A percentile compares a stretch with the other conserved stretches of the same genome.
These are phyloP conservation scores for human DNA, from an alignment of 2,113 vertebrate genomes.

Conservation along the genomic window DNA sequence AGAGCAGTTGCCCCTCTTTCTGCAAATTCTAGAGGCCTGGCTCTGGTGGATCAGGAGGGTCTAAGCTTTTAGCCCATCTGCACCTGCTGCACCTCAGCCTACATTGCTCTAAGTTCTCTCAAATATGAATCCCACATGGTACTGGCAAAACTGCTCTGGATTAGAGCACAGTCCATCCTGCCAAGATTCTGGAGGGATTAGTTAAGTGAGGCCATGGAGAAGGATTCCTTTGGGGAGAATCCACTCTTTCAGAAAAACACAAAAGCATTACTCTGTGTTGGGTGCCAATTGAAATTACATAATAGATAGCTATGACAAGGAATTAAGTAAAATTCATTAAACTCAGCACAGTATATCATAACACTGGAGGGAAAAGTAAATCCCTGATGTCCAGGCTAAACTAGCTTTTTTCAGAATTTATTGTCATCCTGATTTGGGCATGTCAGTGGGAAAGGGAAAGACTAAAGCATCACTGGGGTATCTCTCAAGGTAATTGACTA, in stretches of 20 bases:
- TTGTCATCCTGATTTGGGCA: not conserved
- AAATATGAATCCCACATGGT: not conserved
- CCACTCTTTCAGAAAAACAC: not conserved
- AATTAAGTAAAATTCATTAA: constrained; percentile 5
- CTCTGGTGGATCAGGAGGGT: not conserved
- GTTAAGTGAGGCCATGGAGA: not conserved
- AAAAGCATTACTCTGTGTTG: not conserved
- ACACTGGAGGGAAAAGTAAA: not conserved
- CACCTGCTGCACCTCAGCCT: not conserved
- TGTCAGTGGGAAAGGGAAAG: not conserved
- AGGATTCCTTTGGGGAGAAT: not conserved
- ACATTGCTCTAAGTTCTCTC: too few relatives aligned
- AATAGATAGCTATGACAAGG: not conserved
- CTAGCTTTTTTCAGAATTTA: not conserved
- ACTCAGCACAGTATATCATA: not conserved
- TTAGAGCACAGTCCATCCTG: not conserved
- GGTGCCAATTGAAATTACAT: not conserved
- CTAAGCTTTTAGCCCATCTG: not conserved
- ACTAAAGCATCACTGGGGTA: not conserved
- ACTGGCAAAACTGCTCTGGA: not conserved
- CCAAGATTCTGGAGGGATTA: not conserved
- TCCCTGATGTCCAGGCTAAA: not conserved
- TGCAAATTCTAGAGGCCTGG: not conserved
- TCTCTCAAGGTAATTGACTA: not conserved
- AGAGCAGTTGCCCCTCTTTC: not conserved